A percentile compares a stretch with the other conserved stretches of the same genome.
phyloP scores from a whole-genome alignment of 30 jellyfish, hydroid and myxozoan genomes.

The Cassiopea andromeda region DNA sequence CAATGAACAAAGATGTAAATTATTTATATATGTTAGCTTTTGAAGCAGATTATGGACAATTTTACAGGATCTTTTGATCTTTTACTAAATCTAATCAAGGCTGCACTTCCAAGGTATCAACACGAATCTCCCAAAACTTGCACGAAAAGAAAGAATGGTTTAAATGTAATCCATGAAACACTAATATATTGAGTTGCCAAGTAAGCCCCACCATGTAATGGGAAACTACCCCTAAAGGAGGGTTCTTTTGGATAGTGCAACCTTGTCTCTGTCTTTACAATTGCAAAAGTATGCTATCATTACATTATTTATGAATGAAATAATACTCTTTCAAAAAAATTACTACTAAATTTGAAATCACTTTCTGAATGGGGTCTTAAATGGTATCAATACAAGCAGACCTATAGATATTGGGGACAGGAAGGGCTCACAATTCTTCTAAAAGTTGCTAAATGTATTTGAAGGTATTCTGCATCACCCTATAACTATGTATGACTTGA shows the following conservation, averaged over 20 bases:
- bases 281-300: background rate
- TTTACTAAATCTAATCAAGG: constrained; percentile 26
- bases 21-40: constrained; percentile 15
- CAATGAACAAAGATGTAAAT: constrained; percentile 17
- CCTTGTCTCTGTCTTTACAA: background rate
- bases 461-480: too few relatives aligned
- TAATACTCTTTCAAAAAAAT: background rate
- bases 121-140: too few relatives aligned
- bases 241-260: background rate
- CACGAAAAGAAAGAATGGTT: too few relatives aligned
- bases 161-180: background rate
- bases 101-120: background rate
- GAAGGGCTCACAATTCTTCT: background rate
- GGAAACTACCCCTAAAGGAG: background rate
- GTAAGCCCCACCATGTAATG: background rate
- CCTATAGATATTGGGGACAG: background rate
- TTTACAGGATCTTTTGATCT: constrained; percentile 39
- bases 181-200: too few relatives aligned
- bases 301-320: too few relatives aligned
- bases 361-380: background rate
- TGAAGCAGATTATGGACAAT: constrained; percentile 23
- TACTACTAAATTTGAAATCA: background rate
- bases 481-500: too few relatives aligned
- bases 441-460: too few relatives aligned
- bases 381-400: background rate